Percentiles rank a stretch among this genome's conserved stretches.
These are phyloP conservation scores for Thalassarche chlororhynchos DNA, from an alignment of 2,113 vertebrate genomes.

Conservation along the genomic window DNA sequence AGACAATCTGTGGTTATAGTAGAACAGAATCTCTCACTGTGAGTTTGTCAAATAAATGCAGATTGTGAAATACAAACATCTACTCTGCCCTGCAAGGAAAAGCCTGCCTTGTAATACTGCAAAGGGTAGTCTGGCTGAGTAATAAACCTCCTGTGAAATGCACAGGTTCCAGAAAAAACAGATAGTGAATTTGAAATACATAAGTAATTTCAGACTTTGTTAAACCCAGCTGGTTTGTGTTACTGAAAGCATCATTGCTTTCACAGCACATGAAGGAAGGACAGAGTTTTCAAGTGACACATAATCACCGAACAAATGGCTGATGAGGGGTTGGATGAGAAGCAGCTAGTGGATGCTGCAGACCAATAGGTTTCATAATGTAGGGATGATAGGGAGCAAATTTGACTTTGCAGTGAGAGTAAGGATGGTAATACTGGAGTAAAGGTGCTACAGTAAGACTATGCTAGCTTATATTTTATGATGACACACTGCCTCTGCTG, in stretches of 20 bases:
- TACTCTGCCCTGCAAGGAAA: background rate
- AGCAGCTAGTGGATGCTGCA: background rate
- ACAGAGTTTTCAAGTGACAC: background rate
- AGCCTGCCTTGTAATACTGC: background rate
- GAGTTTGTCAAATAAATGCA: constrained; percentile 5
- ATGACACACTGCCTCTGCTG: background rate
- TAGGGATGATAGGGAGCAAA: background rate
- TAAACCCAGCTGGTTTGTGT: background rate
- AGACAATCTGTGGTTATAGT: background rate
- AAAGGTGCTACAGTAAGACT: background rate
- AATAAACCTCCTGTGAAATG: background rate
- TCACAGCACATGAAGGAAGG: background rate
- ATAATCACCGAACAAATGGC: background rate
- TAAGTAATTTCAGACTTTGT: background rate
- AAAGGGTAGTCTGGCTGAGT: background rate
- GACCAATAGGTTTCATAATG: background rate
- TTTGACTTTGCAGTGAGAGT: background rate
- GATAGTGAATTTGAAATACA: background rate
- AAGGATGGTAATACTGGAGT: background rate
- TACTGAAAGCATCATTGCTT: background rate
- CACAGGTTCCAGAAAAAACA: background rate
- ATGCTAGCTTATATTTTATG: background rate
- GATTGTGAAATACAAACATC: constrained; percentile 2
- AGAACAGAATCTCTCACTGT: background rate
- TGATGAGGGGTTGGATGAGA: background rate